Conservation (phyloP, 2,797 vertebrate genomes). For the Balearica regulorum region DNA sequence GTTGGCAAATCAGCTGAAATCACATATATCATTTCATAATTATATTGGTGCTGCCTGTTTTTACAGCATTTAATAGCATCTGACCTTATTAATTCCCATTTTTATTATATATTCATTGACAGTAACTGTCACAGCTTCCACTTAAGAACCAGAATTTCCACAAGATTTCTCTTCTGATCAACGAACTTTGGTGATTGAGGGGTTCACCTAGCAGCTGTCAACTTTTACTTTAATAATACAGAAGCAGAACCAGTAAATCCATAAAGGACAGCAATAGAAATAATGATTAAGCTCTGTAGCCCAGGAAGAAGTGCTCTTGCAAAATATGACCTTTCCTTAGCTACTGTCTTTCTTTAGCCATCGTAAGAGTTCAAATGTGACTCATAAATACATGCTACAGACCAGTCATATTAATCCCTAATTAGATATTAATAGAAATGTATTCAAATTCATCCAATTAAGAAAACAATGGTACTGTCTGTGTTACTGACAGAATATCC, state of each 20-base stretch:
- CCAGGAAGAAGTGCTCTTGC: not conserved
- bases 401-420: not conserved
- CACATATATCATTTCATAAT: conserved; percentile 9
- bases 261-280: not conserved
- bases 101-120: conserved; percentile 5
- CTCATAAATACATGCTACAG: not conserved
- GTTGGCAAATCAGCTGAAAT: conserved; percentile 17
- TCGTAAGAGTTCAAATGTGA: not conserved
- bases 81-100: conserved; percentile 40
- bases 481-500: not conserved
- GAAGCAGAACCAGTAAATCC: not conserved
- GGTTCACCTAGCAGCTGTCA: not conserved
- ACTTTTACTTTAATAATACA: not conserved
- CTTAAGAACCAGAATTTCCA: not conserved
- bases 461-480: not conserved
- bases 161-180: not conserved
- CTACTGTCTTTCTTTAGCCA: not conserved
- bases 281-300: not conserved
- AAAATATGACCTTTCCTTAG: not conserved
- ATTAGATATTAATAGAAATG: not conserved
- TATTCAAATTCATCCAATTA: not conserved
- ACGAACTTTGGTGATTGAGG: not conserved
- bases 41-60: not conserved
- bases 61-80: conserved; percentile 24
- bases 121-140: not conserved